Evolutionary conservation across 2,113 vertebrate species (phyloP), one percentile per base, ranked within the genome.

Genomic region (Paedocypris sp.): DNA sequence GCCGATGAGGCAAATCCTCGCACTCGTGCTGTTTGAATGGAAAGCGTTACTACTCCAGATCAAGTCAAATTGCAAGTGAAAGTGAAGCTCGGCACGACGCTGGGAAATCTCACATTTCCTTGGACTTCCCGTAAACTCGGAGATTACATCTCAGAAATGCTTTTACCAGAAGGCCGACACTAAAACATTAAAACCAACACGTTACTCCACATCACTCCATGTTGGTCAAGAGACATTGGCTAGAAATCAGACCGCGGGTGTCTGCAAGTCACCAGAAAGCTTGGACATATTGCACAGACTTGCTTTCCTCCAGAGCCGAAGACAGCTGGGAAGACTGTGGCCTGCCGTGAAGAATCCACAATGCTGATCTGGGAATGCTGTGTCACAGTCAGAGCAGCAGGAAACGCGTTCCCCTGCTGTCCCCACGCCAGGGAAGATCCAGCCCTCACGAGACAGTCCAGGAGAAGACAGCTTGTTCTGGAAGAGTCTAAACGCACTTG

Each of bases 401-500:
- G 53, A 41, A 58, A 43, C 43, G 11, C 39, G 10, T 16, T 58
- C 26, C 8, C 26, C 54, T 58, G 39, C 39, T 19, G 54, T 22
- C 32, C 39, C 20, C 1, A 0, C 28, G 20, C 43, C 12, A 22
- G 4, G 26, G 6, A n/a, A 28, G 15, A 25, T 12, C 18, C 8
- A 26, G 12, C 11, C 16, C 13, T 43, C 3, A 45, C n/a, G 18
- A 13, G 51, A 32, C 26, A 33, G 45, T 48, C 39, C 16, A 31
- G 22, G 5, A n/a, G 1, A 13, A 19, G 4, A 1, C 23, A 12
- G 43, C 35, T 39, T 3, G n/a, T 33, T 41, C 46, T n/a, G 6
- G 18, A 29, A 15, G 19, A 42, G n/a, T 62, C 23, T 20, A 51
- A 32, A 18, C 3, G 2, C 64, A 49, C 31, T 74, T 77, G 1